Evolutionary conservation across 2,888 invertebrate species (phyloP).

Genomic region (Heterodera filipjevi): DNA sequence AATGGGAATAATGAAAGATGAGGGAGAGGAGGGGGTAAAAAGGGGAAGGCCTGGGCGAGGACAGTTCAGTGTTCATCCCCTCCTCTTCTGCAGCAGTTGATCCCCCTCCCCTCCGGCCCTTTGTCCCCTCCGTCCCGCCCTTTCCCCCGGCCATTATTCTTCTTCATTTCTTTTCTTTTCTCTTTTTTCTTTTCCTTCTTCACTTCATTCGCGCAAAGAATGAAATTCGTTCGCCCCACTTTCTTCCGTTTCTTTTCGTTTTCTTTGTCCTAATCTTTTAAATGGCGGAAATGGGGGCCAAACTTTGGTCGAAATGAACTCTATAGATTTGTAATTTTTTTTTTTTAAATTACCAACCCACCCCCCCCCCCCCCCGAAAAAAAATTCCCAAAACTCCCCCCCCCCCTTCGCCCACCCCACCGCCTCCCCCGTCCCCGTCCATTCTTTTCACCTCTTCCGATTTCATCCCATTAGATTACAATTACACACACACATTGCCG

Average conservation of each 20-base stretch:
- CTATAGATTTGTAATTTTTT: not conserved
- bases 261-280: not conserved
- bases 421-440: not conserved
- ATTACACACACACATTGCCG: not conserved
- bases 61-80: not conserved
- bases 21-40: not conserved
- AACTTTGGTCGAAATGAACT: not conserved
- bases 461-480: constrained; percentile 5
- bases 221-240: not conserved
- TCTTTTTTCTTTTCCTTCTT: not conserved
- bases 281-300: not conserved
- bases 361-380: not conserved
- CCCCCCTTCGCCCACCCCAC: not conserved
- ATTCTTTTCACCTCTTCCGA: not conserved
- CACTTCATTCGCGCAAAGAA: not conserved
- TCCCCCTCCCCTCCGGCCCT: not conserved
- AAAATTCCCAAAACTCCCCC: not conserved
- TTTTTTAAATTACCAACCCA: not conserved
- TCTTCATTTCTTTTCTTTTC: not conserved
- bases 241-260: not conserved
- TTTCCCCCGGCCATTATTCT: not conserved
- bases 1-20: too few species aligned
- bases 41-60: not conserved
- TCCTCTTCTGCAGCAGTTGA: not conserved
- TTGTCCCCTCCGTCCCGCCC: not conserved